Percentiles rank a stretch among this genome's conserved stretches.
Conservation (phyloP, 2,888 invertebrate species). For the Acutogordius australiensis region DNA sequence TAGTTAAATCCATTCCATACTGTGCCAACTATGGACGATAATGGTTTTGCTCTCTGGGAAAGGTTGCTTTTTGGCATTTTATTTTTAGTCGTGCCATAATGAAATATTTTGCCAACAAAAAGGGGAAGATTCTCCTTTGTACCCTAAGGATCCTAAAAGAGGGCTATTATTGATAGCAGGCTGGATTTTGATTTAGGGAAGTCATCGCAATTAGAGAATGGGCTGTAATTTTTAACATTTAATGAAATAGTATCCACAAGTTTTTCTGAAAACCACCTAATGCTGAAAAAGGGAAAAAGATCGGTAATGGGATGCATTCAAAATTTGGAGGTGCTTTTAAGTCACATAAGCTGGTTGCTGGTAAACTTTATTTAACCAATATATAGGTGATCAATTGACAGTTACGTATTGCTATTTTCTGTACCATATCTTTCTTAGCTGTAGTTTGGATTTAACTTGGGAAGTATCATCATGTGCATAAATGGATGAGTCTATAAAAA, state of each 20-base stretch:
- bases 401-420: not conserved
- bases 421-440: not conserved
- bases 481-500: not conserved
- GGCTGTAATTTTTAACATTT: not conserved
- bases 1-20: conserved; percentile 5
- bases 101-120: not conserved
- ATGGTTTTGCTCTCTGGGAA: not conserved
- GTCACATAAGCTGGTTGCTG: not conserved
- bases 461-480: not conserved
- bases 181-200: conserved; percentile 5
- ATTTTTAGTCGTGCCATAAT: conserved; percentile 6
- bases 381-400: conserved; percentile 7
- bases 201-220: not conserved
- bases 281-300: not conserved
- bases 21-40: conserved; percentile 6
- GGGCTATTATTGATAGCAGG: conserved; percentile 3
- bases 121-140: not conserved
- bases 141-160: conserved; percentile 1
- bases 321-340: not conserved
- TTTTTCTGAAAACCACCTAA: not conserved
- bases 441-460: not conserved
- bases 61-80: conserved; percentile 6
- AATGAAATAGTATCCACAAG: conserved; percentile 4
- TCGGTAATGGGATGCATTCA: not conserved
- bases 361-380: no score